These are phyloP conservation scores for Eupithecia subfuscata DNA, from an alignment of 2,888 invertebrate species.

Conservation along the genomic window DNA sequence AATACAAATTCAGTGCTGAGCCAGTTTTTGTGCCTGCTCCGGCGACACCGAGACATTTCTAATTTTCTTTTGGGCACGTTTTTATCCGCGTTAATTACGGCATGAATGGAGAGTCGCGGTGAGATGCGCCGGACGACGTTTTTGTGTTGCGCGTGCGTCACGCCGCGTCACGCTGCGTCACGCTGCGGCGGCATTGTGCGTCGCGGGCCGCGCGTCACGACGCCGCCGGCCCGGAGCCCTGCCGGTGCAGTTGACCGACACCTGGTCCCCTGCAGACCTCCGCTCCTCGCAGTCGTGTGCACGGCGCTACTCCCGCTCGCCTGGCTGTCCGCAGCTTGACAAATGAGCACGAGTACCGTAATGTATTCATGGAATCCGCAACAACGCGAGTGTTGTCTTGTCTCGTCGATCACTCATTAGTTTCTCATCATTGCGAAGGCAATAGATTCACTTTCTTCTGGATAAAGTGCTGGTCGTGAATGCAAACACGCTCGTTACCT, in stretches of 20 bases:
- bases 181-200: conserved; percentile 46
- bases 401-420: conserved; percentile 14
- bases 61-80: conserved; percentile 73
- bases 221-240: neutral
- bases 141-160: conserved; percentile 73
- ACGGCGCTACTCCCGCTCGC: neutral
- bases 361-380: conserved; percentile 42
- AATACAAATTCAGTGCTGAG: conserved; percentile 67
- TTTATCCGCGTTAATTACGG: conserved; percentile 78
- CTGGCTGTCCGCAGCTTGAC: neutral
- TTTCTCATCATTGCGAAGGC: conserved; percentile 27
- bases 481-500: neutral
- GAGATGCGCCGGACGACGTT: conserved; percentile 41
- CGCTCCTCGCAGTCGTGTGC: neutral
- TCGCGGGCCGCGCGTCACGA: conserved; percentile 36
- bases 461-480: neutral
- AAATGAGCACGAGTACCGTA: conserved; percentile 26
- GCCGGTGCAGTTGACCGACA: neutral
- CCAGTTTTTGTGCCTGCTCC: conserved; percentile 60
- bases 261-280: neutral
- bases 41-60: conserved; percentile 75
- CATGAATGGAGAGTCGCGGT: conserved; percentile 67
- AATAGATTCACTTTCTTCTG: conserved; percentile 28
- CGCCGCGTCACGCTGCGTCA: conserved; percentile 49
- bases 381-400: conserved; percentile 13